Base-by-base conservation (phyloP, 2,888 invertebrate genomes). In the Eurois occulta region DNA sequence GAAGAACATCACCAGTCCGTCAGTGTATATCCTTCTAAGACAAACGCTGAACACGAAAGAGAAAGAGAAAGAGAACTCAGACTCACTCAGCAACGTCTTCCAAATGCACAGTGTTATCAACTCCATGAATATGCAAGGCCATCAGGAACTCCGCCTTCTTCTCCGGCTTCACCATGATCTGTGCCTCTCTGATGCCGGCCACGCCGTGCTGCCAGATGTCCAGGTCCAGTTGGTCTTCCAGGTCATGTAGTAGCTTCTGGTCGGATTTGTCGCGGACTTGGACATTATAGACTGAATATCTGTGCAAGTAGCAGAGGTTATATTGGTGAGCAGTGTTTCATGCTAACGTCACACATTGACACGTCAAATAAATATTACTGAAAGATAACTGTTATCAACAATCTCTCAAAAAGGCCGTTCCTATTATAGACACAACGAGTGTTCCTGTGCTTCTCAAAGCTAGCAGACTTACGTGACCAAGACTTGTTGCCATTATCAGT, bases 161-260 rank as follows among this genome's bases (percentile, higher is more conserved):
- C 1, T 90, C 86, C 0, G 91, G 90, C 1, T 91, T 85, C 1
- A 93, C 88, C 94, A 93, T 94, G 41, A 93, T 85, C 64, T 88
- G 74, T 13, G 93, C 92, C 18, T 93, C 93, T 1, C 91, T 80
- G 1, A 72, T 64, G 0, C 77, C 89, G 0, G 91, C 89, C 13
- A 83, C 83, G 0, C 94, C 94, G 55, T 91, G 86, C 70, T 91
- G 87, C 93, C 94, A 94, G 8, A 92, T 78, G 73, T 94, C 94
- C 58, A 94, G 67, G 38, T 90, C 84, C 8, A 92, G 64, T 5
- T 80, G 74, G 0, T 75, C 4, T 66, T 91, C 90, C 41, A 82
- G 28, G 5, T 77, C 67, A 10, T 74, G 71, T 21, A 90, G 79
- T 6, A 91, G 75, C 1, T 85, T 67, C 41, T 86, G 82, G 32